phyloP scores from a whole-genome alignment of 2,113 vertebrate genomes.

The Aplodontia rufa region DNA sequence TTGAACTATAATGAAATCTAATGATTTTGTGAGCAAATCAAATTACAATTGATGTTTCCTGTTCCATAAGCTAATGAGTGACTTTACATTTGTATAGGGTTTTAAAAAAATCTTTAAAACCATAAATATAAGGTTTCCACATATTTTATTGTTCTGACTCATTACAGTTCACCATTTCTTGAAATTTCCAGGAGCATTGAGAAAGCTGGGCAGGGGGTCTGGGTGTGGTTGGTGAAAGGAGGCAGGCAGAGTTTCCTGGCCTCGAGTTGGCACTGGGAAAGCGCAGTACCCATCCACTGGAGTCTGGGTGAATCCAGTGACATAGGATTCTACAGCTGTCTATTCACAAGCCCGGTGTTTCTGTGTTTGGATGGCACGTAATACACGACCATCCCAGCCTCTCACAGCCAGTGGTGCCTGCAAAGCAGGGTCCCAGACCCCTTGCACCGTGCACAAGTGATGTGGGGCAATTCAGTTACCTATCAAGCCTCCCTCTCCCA shows the following conservation, averaged over 20 bases:
- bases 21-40: slow-evolving; percentile 67
- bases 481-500: background rate
- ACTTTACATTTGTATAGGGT: slow-evolving; percentile 48
- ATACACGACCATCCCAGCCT: background rate
- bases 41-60: slow-evolving; percentile 58
- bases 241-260: background rate
- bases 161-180: slow-evolving; percentile 53
- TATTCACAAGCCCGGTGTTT: background rate
- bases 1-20: slow-evolving; percentile 62
- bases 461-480: background rate
- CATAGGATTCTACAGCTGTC: background rate
- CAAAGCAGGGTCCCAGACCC: background rate
- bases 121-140: slow-evolving; percentile 1
- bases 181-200: background rate
- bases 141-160: slow-evolving; percentile 4
- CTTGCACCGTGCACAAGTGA: background rate
- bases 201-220: background rate
- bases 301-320: background rate
- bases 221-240: background rate
- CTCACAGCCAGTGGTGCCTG: background rate
- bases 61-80: slow-evolving; percentile 60
- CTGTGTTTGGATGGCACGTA: background rate
- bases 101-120: slow-evolving; percentile 5
- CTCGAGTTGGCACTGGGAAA: background rate
- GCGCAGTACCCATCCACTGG: background rate